Evolutionary conservation across 2,113 vertebrate species (phyloP).

Genomic region (Hirundichthys speculiger): DNA sequence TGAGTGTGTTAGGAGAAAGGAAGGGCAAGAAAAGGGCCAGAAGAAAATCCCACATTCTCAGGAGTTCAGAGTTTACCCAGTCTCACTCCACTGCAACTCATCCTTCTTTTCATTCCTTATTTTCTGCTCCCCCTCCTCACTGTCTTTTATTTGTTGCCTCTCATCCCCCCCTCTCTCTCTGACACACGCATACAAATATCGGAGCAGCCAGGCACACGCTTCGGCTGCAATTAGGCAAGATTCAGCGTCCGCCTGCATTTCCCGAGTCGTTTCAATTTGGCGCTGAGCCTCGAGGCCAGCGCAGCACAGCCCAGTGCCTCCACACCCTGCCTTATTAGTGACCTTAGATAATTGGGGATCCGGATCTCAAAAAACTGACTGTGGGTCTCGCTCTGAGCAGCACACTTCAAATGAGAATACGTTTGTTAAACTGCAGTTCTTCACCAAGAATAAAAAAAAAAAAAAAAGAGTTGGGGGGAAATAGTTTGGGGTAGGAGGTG

Average conservation of each 20-base stretch:
- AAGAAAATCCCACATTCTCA: conserved; percentile 66
- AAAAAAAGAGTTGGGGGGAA: not conserved
- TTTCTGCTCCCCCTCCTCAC: not conserved
- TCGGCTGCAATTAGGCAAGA: conserved; percentile 65
- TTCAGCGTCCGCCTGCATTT: conserved; percentile 64
- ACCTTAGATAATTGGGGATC: conserved; percentile 76
- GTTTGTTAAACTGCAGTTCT: conserved; percentile 53
- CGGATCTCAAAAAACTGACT: conserved; percentile 30
- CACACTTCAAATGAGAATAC: conserved; percentile 49
- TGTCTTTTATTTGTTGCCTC: conserved; percentile 49
- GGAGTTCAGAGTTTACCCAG: conserved; percentile 49
- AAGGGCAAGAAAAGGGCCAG: conserved; percentile 41
- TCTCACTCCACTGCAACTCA: conserved; percentile 58
- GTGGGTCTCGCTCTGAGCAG: conserved; percentile 51
- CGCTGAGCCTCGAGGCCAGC: conserved; percentile 65
- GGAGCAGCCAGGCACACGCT: conserved; percentile 44
- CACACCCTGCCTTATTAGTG: conserved; percentile 72
- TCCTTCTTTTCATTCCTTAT: conserved; percentile 34
- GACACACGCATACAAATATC: conserved; percentile 19
- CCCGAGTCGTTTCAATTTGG: conserved; percentile 71
- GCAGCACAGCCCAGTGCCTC: conserved; percentile 71
- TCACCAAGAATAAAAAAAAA: conserved; percentile 5
- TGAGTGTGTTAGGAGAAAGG: conserved; percentile 2
- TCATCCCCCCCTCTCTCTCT: conserved; percentile 31
- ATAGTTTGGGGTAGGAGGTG: conserved; percentile 19